These are phyloP conservation scores for Limulus polyphemus DNA, from an alignment of 2,888 invertebrate genomes.

Conservation along the genomic window DNA sequence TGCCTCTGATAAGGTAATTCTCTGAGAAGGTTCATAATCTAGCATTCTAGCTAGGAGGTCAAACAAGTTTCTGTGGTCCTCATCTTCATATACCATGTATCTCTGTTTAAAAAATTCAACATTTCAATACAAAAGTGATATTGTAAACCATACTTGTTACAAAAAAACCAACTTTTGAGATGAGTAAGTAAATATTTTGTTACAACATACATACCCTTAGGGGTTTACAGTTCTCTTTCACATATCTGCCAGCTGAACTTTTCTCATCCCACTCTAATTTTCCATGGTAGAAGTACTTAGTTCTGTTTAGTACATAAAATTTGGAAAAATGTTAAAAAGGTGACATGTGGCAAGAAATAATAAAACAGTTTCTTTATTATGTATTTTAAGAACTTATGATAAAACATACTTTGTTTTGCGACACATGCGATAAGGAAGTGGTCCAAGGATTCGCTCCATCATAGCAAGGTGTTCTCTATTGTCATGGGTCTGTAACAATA, in stretches of 20 bases:
- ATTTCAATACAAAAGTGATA: not conserved
- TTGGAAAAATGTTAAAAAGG: too few species aligned
- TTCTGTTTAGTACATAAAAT: conserved; percentile 44
- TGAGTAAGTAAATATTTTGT: too few species aligned
- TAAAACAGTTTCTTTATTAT: conserved; percentile 2
- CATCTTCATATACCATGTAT: conserved; percentile 71
- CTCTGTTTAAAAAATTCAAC: conserved; percentile 48
- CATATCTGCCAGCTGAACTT: conserved; percentile 91
- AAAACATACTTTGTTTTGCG: conserved; percentile 47
- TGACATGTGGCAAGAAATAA: not conserved
- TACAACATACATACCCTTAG: conserved; percentile 54
- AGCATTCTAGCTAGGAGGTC: conserved; percentile 90
- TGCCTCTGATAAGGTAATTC: conserved; percentile 76
- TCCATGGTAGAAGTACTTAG: conserved; percentile 95
- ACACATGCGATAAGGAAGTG: conserved; percentile 71
- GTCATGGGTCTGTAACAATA: conserved; percentile 71
- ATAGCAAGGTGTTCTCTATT: conserved; percentile 98
- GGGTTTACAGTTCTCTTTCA: conserved; percentile 94
- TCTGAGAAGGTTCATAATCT: conserved; percentile 84
- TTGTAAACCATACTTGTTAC: too few species aligned
- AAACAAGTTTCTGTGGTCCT: conserved; percentile 84
- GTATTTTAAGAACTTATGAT: not conserved
- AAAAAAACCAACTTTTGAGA: too few species aligned
- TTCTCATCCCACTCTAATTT: conserved; percentile 97
- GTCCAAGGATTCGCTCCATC: conserved; percentile 98